phyloP scores from a whole-genome alignment of 2,797 vertebrate genomes.

The Chrysocyon brachyurus region DNA sequence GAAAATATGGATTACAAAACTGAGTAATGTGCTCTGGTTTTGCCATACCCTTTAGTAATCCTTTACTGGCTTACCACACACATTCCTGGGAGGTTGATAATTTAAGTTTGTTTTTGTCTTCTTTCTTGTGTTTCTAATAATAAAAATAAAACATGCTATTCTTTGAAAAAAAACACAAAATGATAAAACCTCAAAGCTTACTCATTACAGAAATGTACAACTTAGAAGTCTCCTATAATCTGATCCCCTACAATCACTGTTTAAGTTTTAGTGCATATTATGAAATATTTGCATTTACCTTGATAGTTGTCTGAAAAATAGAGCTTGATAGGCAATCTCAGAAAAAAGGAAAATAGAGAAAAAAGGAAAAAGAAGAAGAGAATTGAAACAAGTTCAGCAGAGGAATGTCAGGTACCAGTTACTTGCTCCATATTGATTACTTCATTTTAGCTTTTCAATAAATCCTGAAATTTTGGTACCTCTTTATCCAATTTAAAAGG shows the following conservation, averaged over 20 bases:
- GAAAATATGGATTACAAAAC: background rate
- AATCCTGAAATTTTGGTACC: background rate
- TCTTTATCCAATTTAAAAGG: background rate
- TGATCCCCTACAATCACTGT: background rate
- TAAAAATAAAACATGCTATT: slow-evolving; percentile 22
- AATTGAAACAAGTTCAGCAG: background rate
- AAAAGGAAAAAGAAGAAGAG: background rate
- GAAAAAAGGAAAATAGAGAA: slow-evolving; percentile 16
- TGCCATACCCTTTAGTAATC: background rate
- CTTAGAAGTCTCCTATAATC: background rate
- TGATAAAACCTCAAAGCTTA: background rate
- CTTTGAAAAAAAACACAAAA: background rate
- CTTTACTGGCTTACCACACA: background rate
- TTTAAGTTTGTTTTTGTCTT: slow-evolving; percentile 35
- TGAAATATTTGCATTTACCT: background rate
- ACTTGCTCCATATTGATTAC: background rate
- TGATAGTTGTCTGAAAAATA: slow-evolving; percentile 5
- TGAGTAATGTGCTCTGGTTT: background rate
- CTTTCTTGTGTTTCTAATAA: slow-evolving; percentile 23
- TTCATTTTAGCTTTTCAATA: background rate
- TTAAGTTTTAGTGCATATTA: slow-evolving; percentile 4
- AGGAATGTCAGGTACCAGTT: background rate
- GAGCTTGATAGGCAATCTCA: background rate
- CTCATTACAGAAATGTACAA: slow-evolving; percentile 3
- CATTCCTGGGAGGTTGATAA: slow-evolving; percentile 48